Conservation (phyloP, 2,113 vertebrate genomes). For the Albula goreensis region DNA sequence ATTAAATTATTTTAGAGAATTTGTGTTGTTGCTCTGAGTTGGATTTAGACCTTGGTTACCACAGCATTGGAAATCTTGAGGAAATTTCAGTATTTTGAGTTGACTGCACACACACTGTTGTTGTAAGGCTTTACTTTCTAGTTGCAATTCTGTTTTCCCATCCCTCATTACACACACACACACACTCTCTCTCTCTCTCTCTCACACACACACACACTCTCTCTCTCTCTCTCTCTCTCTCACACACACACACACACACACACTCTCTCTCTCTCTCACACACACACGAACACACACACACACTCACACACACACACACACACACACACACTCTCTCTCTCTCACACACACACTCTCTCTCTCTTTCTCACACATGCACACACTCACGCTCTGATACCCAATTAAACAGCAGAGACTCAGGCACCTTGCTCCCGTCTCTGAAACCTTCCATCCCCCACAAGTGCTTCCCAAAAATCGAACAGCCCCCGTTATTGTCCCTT, state of each 20-base stretch:
- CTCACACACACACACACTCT: background rate
- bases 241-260: too few species aligned
- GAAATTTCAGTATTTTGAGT: background rate
- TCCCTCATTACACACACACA: background rate
- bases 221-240: too few species aligned
- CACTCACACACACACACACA: too few species aligned
- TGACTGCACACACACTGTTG: too few species aligned
- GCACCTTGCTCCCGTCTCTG: background rate
- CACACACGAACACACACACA: too few species aligned
- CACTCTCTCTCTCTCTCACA: too few species aligned
- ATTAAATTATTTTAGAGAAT: too few species aligned
- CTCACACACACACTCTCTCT: background rate
- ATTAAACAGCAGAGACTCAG: background rate
- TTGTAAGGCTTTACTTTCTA: background rate
- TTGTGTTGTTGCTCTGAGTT: too few species aligned
- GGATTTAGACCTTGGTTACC: too few species aligned
- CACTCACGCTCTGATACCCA: background rate
- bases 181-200: background rate
- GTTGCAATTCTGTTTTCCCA: background rate
- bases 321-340: too few species aligned
- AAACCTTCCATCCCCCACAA: constrained; percentile 46
- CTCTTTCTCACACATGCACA: too few species aligned
- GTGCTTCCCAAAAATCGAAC: constrained; percentile 30
- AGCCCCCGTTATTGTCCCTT: background rate
- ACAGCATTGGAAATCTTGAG: too few species aligned